Evolutionary conservation across 30 jellyfish, hydroid and myxozoan genomes (phyloP).

Genomic region (Pelagia noctiluca): DNA sequence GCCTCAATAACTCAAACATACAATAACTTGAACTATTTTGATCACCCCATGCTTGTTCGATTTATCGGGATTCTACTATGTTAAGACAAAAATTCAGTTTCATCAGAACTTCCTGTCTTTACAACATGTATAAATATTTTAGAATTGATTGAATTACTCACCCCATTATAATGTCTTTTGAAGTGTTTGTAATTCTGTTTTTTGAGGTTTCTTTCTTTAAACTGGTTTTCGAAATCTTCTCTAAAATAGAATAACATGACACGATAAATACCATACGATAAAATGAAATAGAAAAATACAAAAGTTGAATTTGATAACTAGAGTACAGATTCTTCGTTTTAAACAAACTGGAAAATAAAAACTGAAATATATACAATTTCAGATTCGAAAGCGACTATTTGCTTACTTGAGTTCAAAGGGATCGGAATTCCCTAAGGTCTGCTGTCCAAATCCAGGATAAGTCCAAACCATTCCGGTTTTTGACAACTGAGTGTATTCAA

Average conservation of each 20-base stretch:
- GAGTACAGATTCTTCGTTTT: too few relatives aligned
- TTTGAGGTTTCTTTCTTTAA: not conserved
- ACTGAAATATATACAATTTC: not conserved
- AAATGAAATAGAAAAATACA: not conserved
- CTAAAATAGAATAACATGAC: constrained; percentile 10
- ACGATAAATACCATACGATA: not conserved
- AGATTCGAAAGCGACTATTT: not conserved
- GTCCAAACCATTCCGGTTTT: constrained; percentile 63
- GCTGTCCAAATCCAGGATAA: constrained; percentile 61
- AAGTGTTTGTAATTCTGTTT: not conserved
- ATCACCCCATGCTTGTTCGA: not conserved
- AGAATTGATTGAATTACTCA: not conserved
- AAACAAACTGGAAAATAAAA: not conserved
- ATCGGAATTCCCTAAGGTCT: constrained; percentile 48
- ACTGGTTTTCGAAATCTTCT: constrained; percentile 13
- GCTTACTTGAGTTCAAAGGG: constrained; percentile 51
- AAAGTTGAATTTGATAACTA: too few relatives aligned
- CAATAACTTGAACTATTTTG: too few relatives aligned
- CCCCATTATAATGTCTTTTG: constrained; percentile 34
- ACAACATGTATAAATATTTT: not conserved
- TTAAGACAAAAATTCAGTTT: not conserved
- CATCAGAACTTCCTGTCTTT: not conserved
- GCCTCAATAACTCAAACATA: not conserved
- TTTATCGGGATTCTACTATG: not conserved
- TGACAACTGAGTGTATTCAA: constrained; percentile 37